Conservation (phyloP, 2,113 vertebrate species). For the Alosa alosa region DNA sequence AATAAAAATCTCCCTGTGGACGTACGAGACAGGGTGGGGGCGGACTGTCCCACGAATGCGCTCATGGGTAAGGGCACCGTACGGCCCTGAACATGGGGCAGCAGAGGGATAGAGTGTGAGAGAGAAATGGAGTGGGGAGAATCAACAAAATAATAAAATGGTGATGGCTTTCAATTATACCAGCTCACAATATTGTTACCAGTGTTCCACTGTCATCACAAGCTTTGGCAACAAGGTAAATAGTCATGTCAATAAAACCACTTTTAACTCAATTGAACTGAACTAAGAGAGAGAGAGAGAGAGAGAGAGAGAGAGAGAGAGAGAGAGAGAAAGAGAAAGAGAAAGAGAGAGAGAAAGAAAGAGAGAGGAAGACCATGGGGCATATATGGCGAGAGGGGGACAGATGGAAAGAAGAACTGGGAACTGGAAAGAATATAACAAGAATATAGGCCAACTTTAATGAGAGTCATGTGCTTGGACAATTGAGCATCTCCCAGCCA, state of each 20-base stretch:
- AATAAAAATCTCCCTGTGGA: constrained; percentile 67
- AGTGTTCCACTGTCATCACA: neutral
- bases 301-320: neutral
- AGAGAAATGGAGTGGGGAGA: constrained; percentile 21
- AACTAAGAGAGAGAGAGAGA: neutral
- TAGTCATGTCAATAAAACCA: neutral
- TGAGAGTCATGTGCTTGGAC: constrained; percentile 4
- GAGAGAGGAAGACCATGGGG: neutral
- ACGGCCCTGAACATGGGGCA: constrained; percentile 28
- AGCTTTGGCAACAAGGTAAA: neutral
- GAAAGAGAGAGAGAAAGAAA: neutral
- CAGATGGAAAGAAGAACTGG: neutral
- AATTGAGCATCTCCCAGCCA: constrained; percentile 10
- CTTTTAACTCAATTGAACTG: neutral
- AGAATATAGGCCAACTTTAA: neutral
- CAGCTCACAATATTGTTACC: neutral
- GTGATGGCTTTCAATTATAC: neutral
- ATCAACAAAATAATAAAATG: neutral
- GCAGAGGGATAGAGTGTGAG: neutral
- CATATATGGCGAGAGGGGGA: neutral
- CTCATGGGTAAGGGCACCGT: constrained; percentile 67
- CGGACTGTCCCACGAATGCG: constrained; percentile 71
- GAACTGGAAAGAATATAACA: neutral
- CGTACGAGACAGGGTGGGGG: constrained; percentile 58
- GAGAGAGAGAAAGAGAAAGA: neutral